Conservation (phyloP, 64 coral and sea anemone genomes). For the Montipora cactus region DNA sequence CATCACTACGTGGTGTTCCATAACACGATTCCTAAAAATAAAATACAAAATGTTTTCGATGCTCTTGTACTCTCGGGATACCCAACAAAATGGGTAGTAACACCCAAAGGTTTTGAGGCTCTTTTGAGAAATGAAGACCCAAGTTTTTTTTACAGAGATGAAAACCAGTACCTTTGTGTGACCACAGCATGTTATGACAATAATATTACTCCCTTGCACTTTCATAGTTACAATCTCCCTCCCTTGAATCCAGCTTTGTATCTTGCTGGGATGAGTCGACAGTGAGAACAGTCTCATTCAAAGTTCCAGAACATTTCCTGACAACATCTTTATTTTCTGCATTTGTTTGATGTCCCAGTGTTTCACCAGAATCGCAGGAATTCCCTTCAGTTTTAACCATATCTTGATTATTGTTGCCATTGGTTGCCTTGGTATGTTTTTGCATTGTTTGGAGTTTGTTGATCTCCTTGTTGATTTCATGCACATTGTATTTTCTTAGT, state of each 20-base stretch:
- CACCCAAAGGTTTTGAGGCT: too few relatives aligned
- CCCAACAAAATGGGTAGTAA: too few relatives aligned
- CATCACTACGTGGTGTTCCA: too few relatives aligned
- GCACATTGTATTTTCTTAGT: conserved; percentile 93
- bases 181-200: too few relatives aligned
- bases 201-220: background rate
- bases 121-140: too few relatives aligned
- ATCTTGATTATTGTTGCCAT: background rate
- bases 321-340: background rate
- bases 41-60: too few relatives aligned
- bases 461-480: conserved; percentile 62
- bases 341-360: background rate
- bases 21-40: too few relatives aligned
- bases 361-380: background rate
- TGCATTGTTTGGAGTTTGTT: background rate
- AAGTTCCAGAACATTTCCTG: background rate
- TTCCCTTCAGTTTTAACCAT: background rate
- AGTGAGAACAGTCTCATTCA: background rate
- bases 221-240: background rate
- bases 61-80: too few relatives aligned
- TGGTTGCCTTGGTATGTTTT: background rate
- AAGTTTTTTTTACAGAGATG: too few relatives aligned
- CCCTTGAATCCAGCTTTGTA: background rate
- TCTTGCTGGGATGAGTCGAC: background rate
- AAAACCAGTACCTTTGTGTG: too few relatives aligned